phyloP scores from a whole-genome alignment of 2,797 vertebrate genomes.

The Hoplostethus mediterraneus region DNA sequence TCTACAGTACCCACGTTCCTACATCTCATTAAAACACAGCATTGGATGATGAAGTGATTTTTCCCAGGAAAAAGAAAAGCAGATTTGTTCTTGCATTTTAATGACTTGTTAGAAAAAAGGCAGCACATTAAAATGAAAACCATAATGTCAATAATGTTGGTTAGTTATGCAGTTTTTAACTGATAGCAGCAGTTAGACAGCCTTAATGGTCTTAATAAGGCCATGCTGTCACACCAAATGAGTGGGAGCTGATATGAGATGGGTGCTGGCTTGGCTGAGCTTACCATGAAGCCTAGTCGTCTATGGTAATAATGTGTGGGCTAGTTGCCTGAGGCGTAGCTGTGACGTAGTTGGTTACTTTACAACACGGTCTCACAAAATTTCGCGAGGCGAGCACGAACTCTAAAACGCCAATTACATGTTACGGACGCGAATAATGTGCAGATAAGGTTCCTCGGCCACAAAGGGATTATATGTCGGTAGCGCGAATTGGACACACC shows the following conservation, averaged over 20 bases:
- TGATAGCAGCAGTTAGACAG: slow-evolving; percentile 10
- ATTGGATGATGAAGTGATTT: slow-evolving; percentile 11
- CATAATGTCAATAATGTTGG: slow-evolving; percentile 24
- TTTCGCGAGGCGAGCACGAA: too few relatives aligned
- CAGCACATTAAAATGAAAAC: slow-evolving; percentile 33
- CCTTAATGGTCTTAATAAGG: slow-evolving; percentile 53
- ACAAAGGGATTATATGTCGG: too few relatives aligned
- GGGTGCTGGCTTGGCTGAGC: slow-evolving; percentile 17
- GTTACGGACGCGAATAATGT: too few relatives aligned
- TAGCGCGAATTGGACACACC: too few relatives aligned
- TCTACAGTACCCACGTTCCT: slow-evolving; percentile 7
- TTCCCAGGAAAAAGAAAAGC: slow-evolving; percentile 27
- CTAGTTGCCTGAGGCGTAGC: slow-evolving; percentile 24
- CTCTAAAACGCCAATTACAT: too few relatives aligned
- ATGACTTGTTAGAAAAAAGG: slow-evolving; percentile 55
- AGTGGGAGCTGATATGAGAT: slow-evolving; percentile 36
- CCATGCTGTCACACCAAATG: slow-evolving; percentile 24
- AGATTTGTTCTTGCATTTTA: slow-evolving; percentile 48
- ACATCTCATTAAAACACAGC: slow-evolving; percentile 58
- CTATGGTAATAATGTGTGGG: slow-evolving; percentile 17
- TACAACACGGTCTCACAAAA: not conserved
- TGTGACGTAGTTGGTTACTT: slow-evolving; percentile 22
- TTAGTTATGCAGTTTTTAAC: slow-evolving; percentile 33
- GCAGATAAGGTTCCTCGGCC: too few relatives aligned
- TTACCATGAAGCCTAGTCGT: slow-evolving; percentile 41